phyloP scores from a whole-genome alignment of 2,113 vertebrate species.

The Periophthalmodon schlosseri region DNA sequence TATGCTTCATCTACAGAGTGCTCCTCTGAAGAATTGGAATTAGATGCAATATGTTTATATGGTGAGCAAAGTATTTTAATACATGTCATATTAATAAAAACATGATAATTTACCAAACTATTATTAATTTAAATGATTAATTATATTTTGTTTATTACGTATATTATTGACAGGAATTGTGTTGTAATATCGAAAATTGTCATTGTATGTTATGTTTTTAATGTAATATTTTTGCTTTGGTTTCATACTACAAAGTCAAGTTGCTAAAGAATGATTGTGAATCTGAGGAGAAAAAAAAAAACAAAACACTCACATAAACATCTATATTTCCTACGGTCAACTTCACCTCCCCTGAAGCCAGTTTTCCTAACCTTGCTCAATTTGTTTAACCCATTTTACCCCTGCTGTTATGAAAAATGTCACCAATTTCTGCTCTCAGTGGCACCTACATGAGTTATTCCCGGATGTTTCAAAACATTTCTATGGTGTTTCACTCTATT shows the following conservation, averaged over 20 bases:
- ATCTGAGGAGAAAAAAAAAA: neutral
- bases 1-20: too few relatives aligned
- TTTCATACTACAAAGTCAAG: neutral
- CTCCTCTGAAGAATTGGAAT: neutral
- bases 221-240: neutral
- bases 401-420: neutral
- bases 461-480: neutral
- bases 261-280: neutral
- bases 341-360: neutral
- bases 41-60: neutral
- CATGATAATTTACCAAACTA: too few relatives aligned
- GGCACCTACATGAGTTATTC: neutral
- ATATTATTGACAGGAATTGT: too few relatives aligned
- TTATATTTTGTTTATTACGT: too few relatives aligned
- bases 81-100: too few relatives aligned
- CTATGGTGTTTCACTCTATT: neutral
- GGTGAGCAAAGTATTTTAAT: too few relatives aligned
- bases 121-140: too few relatives aligned
- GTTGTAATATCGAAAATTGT: too few relatives aligned
- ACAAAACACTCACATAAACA: neutral
- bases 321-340: neutral
- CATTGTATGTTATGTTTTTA: neutral
- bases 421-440: neutral
- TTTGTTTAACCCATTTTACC: conserved; percentile 1
- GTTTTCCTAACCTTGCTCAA: neutral